Percentiles rank a stretch among this genome's conserved stretches.
Conservation (phyloP, 2,797 vertebrate genomes). For the Cyclura pinguis region DNA sequence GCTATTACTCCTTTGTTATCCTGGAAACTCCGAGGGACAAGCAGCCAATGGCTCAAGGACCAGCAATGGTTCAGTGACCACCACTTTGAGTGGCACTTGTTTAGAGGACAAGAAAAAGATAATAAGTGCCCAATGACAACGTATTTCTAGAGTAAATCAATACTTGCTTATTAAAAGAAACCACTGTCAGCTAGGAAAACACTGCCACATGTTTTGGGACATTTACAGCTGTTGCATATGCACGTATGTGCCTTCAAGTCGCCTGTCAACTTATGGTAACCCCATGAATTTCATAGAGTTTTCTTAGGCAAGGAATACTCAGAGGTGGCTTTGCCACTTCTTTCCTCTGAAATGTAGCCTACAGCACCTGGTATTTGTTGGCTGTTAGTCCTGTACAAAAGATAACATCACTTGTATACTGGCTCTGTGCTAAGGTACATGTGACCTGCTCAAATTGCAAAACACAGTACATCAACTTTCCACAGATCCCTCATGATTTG, state of each 20-base stretch:
- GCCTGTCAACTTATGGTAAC: too few species aligned
- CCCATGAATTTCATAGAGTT: too few species aligned
- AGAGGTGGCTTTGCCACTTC: too few species aligned
- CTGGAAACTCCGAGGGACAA: too few species aligned
- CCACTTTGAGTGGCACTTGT: too few species aligned
- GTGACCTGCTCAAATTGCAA: not conserved
- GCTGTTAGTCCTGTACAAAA: not conserved
- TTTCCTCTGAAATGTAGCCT: too few species aligned
- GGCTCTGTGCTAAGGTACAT: not conserved
- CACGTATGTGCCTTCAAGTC: too few species aligned
- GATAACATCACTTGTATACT: not conserved
- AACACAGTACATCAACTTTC: not conserved
- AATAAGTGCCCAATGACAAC: not conserved
- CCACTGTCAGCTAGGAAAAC: not conserved
- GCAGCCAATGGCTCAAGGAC: too few species aligned
- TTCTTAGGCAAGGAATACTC: too few species aligned
- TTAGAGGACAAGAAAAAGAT: not conserved
- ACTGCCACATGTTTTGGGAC: not conserved
- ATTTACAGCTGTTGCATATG: not conserved
- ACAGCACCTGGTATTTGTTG: too few species aligned
- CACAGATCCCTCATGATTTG: not conserved
- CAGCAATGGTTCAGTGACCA: too few species aligned
- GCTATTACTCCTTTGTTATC: too few species aligned
- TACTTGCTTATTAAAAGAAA: not conserved
- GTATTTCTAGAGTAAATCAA: not conserved